Percentiles rank a stretch among this genome's conserved stretches.
Conservation (phyloP, 2,888 invertebrate genomes). For the Microchrysa polita region DNA sequence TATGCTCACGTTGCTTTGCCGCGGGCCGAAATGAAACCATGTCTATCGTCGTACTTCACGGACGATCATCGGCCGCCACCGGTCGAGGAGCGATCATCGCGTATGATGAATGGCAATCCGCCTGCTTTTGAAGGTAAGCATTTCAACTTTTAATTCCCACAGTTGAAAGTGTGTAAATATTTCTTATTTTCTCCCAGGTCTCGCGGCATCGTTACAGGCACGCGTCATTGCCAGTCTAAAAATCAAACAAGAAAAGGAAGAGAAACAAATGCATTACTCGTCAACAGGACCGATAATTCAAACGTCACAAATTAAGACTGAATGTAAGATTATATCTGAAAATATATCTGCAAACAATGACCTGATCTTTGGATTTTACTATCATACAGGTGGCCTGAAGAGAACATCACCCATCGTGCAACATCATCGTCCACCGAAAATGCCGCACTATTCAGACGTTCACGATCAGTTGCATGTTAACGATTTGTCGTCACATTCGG, state of each 20-base stretch:
- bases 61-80: slow-evolving; percentile 70
- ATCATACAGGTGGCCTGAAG: slow-evolving; percentile 61
- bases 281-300: slow-evolving; percentile 44
- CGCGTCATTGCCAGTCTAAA: slow-evolving; percentile 76
- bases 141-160: not conserved
- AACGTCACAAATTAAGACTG: slow-evolving; percentile 51
- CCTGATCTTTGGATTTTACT: not conserved
- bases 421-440: slow-evolving; percentile 62
- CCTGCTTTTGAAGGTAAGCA: slow-evolving; percentile 61
- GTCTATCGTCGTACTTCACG: slow-evolving; percentile 75
- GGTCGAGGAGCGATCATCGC: slow-evolving; percentile 56
- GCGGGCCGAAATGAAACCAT: slow-evolving; percentile 76
- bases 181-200: slow-evolving; percentile 66
- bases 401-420: slow-evolving; percentile 67
- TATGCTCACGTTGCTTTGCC: slow-evolving; percentile 67
- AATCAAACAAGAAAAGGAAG: slow-evolving; percentile 67
- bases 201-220: slow-evolving; percentile 85
- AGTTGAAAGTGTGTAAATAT: not conserved
- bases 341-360: not conserved
- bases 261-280: slow-evolving; percentile 58
- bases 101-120: slow-evolving; percentile 60
- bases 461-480: slow-evolving; percentile 39
- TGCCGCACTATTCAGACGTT: slow-evolving; percentile 60
- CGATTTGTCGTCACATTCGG: slow-evolving; percentile 36
- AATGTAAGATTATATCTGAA: slow-evolving; percentile 46